Evolutionary conservation across 2,113 vertebrate genomes (phyloP).

Genomic region (Pogonocichla stellata): DNA sequence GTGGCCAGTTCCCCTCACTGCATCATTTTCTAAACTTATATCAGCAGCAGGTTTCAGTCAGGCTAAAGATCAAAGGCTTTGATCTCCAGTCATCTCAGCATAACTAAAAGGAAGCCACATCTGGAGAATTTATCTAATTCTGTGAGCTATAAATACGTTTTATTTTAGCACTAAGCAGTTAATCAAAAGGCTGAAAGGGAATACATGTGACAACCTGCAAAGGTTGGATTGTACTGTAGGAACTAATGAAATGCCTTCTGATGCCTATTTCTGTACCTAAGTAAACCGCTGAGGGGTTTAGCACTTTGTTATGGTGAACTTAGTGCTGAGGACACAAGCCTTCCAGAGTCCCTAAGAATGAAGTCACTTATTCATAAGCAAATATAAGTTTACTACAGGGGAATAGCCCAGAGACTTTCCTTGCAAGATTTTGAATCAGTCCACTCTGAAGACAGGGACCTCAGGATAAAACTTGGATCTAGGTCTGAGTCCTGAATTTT

Average conservation of each 20-base stretch:
- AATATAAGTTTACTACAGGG: background rate
- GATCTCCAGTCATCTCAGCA: slow-evolving; percentile 44
- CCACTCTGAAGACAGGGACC: background rate
- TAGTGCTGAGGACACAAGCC: background rate
- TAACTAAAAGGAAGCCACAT: slow-evolving; percentile 55
- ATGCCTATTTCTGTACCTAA: background rate
- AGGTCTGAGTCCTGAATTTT: background rate
- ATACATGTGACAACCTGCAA: slow-evolving; percentile 55
- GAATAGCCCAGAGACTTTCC: background rate
- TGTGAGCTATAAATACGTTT: slow-evolving; percentile 38
- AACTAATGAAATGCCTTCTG: background rate
- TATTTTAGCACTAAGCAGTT: slow-evolving; percentile 42
- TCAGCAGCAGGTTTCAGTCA: slow-evolving; percentile 55
- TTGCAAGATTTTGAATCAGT: background rate
- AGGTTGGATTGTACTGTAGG: background rate
- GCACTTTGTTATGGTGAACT: background rate
- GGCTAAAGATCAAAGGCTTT: slow-evolving; percentile 70
- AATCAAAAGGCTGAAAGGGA: slow-evolving; percentile 47
- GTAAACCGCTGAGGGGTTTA: background rate
- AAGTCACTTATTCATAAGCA: background rate
- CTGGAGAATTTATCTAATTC: slow-evolving; percentile 52
- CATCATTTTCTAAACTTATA: slow-evolving; percentile 31
- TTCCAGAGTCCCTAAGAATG: background rate
- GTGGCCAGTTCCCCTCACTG: background rate
- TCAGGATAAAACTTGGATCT: background rate